A percentile compares a stretch with the other conserved stretches of the same genome.
phyloP scores from a whole-genome alignment of 2,888 invertebrate species.

The Augiades crinisus region DNA sequence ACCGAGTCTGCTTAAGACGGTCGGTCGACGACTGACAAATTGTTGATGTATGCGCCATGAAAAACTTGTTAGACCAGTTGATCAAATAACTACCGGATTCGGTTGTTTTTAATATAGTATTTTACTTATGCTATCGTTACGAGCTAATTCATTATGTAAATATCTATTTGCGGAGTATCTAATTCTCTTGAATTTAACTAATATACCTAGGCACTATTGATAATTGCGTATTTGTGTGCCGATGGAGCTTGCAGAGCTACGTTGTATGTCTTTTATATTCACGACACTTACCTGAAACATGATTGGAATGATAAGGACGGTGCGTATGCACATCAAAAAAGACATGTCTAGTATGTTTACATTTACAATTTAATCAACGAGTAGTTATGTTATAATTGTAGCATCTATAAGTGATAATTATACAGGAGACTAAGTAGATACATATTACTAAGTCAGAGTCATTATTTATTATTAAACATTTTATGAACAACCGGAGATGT shows the following conservation, averaged over 20 bases:
- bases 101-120: neutral
- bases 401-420: too few relatives aligned
- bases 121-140: neutral
- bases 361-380: too few relatives aligned
- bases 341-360: too few relatives aligned
- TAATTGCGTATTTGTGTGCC: neutral
- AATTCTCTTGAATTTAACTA: neutral
- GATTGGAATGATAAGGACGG: neutral
- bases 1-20: neutral
- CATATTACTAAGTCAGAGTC: too few relatives aligned
- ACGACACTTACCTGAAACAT: neutral
- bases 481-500: too few relatives aligned
- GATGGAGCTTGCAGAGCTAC: neutral
- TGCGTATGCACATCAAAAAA: neutral
- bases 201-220: neutral
- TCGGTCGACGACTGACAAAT: conserved; percentile 12
- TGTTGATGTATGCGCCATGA: conserved; percentile 15
- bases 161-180: neutral
- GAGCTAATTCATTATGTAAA: neutral
- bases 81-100: conserved; percentile 27
- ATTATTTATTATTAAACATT: too few relatives aligned
- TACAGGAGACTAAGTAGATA: too few relatives aligned
- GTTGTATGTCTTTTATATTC: neutral
- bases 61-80: conserved; percentile 28
- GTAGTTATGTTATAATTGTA: too few relatives aligned